Conservation (phyloP, 37 sponge, comb jelly and placozoan species). For the Amphimedon queenslandica region DNA sequence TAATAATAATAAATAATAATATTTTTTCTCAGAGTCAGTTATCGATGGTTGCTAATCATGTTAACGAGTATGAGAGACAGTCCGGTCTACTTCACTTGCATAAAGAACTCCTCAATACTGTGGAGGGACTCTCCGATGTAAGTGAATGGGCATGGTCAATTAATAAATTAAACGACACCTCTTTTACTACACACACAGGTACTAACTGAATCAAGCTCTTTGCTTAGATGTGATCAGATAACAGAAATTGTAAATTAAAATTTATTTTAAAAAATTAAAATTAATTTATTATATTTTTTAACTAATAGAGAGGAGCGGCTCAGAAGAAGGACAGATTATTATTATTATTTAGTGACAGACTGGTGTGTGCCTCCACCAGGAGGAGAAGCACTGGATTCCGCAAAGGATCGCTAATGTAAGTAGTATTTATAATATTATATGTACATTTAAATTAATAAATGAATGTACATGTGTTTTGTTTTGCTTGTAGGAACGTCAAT, state of each 20-base stretch:
- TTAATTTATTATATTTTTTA: slow-evolving; percentile 10
- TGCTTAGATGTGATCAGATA: slow-evolving; percentile 59
- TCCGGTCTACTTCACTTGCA: slow-evolving; percentile 39
- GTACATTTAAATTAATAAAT: not conserved
- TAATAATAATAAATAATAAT: too few species aligned
- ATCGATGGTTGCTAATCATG: slow-evolving; percentile 59
- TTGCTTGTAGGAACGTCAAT: not conserved
- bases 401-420: slow-evolving; percentile 40
- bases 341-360: slow-evolving; percentile 59
- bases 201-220: slow-evolving; percentile 21
- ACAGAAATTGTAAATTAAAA: slow-evolving; percentile 61
- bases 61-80: slow-evolving; percentile 74
- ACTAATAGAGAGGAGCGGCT: slow-evolving; percentile 36
- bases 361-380: slow-evolving; percentile 62
- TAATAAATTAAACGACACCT: not conserved
- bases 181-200: slow-evolving; percentile 24
- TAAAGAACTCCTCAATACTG: slow-evolving; percentile 58
- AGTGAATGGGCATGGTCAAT: not conserved
- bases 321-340: slow-evolving; percentile 66
- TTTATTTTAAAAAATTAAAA: not conserved
- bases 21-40: slow-evolving; percentile 30
- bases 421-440: not conserved
- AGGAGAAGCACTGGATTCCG: slow-evolving; percentile 54
- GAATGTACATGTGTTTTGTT: not conserved
- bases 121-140: slow-evolving; percentile 70